phyloP scores from a whole-genome alignment of 2,888 invertebrate species.

The Callinectes sapidus region DNA sequence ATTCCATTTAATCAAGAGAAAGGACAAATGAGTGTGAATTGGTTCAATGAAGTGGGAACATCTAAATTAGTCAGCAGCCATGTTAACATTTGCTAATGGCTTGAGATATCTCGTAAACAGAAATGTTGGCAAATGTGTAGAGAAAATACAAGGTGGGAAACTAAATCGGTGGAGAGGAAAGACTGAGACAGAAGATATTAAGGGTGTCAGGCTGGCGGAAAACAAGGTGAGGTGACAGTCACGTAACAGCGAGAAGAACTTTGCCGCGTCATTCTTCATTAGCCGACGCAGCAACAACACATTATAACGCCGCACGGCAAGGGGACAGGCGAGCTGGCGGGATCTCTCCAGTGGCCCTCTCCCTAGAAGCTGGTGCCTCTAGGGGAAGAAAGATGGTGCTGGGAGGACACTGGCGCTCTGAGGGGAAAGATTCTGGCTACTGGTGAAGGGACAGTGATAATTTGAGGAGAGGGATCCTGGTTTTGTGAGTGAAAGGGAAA shows the following conservation, averaged over 20 bases:
- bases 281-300: conserved; percentile 16
- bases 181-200: conserved; percentile 7
- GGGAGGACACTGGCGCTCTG: neutral
- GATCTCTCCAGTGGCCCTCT: neutral
- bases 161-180: neutral
- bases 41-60: neutral
- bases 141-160: neutral
- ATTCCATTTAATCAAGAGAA: neutral
- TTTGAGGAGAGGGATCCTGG: neutral
- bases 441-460: neutral
- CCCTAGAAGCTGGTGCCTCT: neutral
- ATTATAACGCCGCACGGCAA: neutral
- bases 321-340: neutral
- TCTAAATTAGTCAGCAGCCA: neutral
- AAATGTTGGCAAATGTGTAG: neutral
- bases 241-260: conserved; percentile 36
- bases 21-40: neutral
- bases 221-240: neutral
- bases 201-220: neutral
- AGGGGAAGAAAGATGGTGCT: neutral
- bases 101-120: neutral
- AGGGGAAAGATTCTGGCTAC: neutral
- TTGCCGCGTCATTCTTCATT: conserved; percentile 22
- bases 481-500: neutral
- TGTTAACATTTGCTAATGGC: neutral